Evolutionary conservation across 64 coral and sea anemone species (phyloP), one percentile per base, ranked within the genome.

Genomic region (Montipora efflorescens): DNA sequence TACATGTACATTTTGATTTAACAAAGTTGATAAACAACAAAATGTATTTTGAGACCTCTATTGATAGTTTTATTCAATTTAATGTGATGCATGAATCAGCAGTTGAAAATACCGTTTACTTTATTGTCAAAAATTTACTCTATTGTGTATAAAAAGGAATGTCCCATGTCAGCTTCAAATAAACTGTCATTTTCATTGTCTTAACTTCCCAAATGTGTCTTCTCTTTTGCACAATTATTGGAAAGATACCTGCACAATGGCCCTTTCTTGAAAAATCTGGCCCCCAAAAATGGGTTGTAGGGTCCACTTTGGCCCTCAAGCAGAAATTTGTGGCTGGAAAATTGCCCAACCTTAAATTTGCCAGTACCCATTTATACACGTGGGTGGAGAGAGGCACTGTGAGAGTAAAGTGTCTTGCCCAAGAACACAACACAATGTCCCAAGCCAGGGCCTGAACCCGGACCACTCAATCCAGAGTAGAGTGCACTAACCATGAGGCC

Each of bases 1-100:
- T 76, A 76, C 74, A 36, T 36, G 36, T 36, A 36, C 36, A 36
- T 6, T 76, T 46, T 46, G 44, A 45, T 76, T 76, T 47, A 9
- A 46, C 4, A 76, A 76, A 76, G 74, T 47, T 76, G 74, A 76
- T 47, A 76, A 47, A 76, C 74, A 76, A 76, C 74, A 76, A 76
- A 36, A 76, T 76, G 28, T 20, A 76, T 71, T 71, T 71, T 8
- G 70, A 74, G 70, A 74, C 18, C 70, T 74, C 25, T 74, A 76
- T 76, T 76, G 74, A 76, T 47, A 76, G 47, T 76, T 76, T 73
- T 76, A 76, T 47, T 76, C 28, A 76, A 10, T 76, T 47, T 76
- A 76, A 76, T 76, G 74, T 45, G 28, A 76, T 76, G 74, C 74
- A 73, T 73, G 70, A 21, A 23, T 73, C n/a, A 76, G 74, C 74